Base-by-base conservation (phyloP, 2,888 invertebrate genomes). In the Microctonus aethiopoides region DNA sequence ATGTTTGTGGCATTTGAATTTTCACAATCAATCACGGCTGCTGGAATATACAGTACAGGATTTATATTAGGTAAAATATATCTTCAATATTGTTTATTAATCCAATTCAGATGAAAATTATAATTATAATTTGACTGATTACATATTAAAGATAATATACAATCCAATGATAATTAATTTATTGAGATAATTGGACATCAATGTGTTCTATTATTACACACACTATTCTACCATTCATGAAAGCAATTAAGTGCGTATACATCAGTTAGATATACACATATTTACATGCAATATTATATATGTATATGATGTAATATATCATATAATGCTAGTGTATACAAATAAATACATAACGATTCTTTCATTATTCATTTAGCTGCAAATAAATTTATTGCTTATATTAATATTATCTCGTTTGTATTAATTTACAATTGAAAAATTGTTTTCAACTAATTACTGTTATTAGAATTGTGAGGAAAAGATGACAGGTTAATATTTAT, bases 1-100 rank as follows among this genome's bases (percentile, higher is more conserved):
- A 91, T 91, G 89, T 94, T 94, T 83, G 79, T 92, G 34, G 80
- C 89, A 0, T 90, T 93, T 29, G 94, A 94, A 83, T 91, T 94
- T 66, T 79, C 94, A 2, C 94, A 94, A 81, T 92, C 93, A 0
- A 85, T 90, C 1, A 87, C 92, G 20, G 91, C 92, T 0, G 91
- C 93, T 22, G 92, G 93, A 0, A 90, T 92, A 11, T 94, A 91
- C 80, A 91, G 92, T 4, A 91, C 92, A 0, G 91, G 91, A 70
- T 94, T 93, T 82, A 91, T 95, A 77, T 87, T 93, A 71, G 93
- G 93, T 91, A 87, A 84, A 87, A 36, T 36, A 36, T 36, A 36
- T 36, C 85, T 73, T 26, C n/a, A 39, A 11, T 26, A 9, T 13
- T 10, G 13, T 24, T n/a, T 7, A 4, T 32, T 41, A 52, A 26